Conservation (phyloP, 2,113 vertebrate species). For the Salvelinus sp. region DNA sequence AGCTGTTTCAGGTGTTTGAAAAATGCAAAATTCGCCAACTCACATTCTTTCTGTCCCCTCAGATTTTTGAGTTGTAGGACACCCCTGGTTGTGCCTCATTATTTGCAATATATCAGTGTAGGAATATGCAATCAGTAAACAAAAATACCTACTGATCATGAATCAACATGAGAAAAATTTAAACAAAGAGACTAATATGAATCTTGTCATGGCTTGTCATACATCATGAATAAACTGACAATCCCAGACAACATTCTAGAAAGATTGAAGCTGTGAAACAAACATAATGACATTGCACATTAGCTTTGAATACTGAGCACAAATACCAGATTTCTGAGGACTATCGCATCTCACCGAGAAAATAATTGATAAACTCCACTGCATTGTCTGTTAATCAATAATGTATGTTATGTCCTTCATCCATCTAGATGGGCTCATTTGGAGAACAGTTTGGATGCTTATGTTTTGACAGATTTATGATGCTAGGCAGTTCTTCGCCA, state of each 20-base stretch:
- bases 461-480: conserved; percentile 46
- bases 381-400: conserved; percentile 29
- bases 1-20: too few species aligned
- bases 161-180: not conserved
- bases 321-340: conserved; percentile 46
- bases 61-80: too few species aligned
- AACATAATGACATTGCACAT: conserved; percentile 54
- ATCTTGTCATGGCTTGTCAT: conserved; percentile 51
- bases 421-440: conserved; percentile 33
- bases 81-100: not conserved
- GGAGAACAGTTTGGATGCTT: conserved; percentile 32
- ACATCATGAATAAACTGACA: conserved; percentile 55
- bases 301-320: conserved; percentile 35
- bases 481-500: conserved; percentile 36
- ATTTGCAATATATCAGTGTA: not conserved
- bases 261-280: conserved; percentile 58
- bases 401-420: conserved; percentile 28
- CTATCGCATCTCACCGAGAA: conserved; percentile 21
- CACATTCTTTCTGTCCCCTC: too few species aligned
- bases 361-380: conserved; percentile 18
- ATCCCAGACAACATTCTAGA: conserved; percentile 55
- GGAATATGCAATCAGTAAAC: not conserved
- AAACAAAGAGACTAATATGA: conserved; percentile 46
- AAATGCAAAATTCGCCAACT: too few species aligned
- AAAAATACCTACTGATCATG: not conserved